Percentiles rank a stretch among this genome's conserved stretches.
Conservation (phyloP, 2,888 invertebrate genomes). For the Philereme vetulata region DNA sequence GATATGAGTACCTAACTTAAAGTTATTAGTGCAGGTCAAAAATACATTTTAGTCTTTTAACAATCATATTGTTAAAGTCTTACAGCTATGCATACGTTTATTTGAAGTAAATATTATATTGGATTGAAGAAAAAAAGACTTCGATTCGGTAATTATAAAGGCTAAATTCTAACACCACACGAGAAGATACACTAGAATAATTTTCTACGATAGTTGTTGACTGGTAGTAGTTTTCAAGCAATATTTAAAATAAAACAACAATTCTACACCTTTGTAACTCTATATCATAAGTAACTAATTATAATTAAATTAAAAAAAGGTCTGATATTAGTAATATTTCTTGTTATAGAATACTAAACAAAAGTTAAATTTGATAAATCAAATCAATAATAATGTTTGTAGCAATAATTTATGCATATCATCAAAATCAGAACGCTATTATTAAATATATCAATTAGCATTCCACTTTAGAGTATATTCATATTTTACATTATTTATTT, state of each 20-base stretch:
- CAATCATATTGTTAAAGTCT: no score
- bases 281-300: not conserved
- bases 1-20: constrained; percentile 51
- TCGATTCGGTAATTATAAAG: no score
- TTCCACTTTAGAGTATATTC: constrained; percentile 32
- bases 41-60: not conserved
- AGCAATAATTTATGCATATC: constrained; percentile 36
- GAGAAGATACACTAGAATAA: no score
- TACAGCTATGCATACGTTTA: no score
- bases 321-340: constrained; percentile 14
- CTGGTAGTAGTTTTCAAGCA: not conserved
- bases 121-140: no score
- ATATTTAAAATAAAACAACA: constrained; percentile 26
- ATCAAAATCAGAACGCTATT: constrained; percentile 29
- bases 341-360: constrained; percentile 8
- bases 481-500: constrained; percentile 49
- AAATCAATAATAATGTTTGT: constrained; percentile 1
- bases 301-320: constrained; percentile 10
- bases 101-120: no score
- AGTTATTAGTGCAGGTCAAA: not conserved
- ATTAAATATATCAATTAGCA: constrained; percentile 32
- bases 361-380: constrained; percentile 4
- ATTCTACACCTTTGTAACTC: constrained; percentile 6
- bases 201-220: no score
- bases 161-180: no score